These are phyloP conservation scores for Plodia interpunctella DNA, from an alignment of 1,140 invertebrate genomes.

Conservation along the genomic window DNA sequence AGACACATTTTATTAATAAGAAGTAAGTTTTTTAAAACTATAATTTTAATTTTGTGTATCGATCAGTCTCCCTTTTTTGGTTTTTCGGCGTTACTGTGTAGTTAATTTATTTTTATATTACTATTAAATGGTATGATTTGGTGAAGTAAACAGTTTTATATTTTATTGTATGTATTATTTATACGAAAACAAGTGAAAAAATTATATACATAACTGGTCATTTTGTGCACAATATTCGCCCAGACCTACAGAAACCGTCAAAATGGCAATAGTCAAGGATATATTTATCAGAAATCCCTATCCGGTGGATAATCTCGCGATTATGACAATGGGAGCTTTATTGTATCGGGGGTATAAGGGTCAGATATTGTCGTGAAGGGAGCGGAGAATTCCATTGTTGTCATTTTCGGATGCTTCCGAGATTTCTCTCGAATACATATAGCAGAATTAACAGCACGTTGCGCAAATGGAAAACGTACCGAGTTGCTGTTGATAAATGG, in stretches of 20 bases:
- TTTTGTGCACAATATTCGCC: too few relatives aligned
- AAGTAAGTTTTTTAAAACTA: too few relatives aligned
- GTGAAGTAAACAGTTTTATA: too few relatives aligned
- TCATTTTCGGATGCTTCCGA: conserved; percentile 15
- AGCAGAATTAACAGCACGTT: conserved; percentile 19
- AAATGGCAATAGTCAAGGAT: background rate
- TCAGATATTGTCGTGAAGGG: conserved; percentile 20
- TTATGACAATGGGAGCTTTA: conserved; percentile 30
- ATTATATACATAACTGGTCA: too few relatives aligned
- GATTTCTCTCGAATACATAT: conserved; percentile 21
- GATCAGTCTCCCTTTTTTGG: too few relatives aligned
- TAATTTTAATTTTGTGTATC: too few relatives aligned
- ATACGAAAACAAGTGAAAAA: too few relatives aligned
- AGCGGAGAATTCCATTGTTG: conserved; percentile 14
- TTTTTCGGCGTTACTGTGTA: too few relatives aligned
- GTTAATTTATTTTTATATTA: too few relatives aligned
- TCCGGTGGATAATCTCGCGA: conserved; percentile 23
- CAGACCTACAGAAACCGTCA: background rate
- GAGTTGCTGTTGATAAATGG: background rate
- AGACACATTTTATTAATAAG: too few relatives aligned
- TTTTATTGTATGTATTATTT: too few relatives aligned
- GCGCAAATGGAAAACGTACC: conserved; percentile 9
- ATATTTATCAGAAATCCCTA: conserved; percentile 23
- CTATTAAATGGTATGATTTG: too few relatives aligned
- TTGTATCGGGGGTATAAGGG: conserved; percentile 24